Conservation (phyloP, 2,888 invertebrate species). For the Andricus curvator region DNA sequence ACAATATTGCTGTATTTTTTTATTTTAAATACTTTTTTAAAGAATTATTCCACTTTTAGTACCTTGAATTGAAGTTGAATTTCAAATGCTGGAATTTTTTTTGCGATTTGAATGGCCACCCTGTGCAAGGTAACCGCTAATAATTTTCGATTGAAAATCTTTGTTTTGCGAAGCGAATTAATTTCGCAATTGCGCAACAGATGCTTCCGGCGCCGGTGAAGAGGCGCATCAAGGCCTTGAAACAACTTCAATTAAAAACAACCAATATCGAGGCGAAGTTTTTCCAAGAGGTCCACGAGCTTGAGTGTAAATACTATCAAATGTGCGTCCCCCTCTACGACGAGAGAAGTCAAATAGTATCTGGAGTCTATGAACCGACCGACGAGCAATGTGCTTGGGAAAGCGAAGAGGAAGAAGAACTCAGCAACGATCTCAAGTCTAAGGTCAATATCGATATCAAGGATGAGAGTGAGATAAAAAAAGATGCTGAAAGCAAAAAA, state of each 20-base stretch:
- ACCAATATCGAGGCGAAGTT: conserved; percentile 94
- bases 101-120: background rate
- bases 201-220: conserved; percentile 85
- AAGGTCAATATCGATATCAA: conserved; percentile 82
- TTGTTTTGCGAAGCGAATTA: conserved; percentile 14
- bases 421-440: conserved; percentile 83
- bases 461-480: conserved; percentile 78
- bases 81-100: too few species aligned
- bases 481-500: conserved; percentile 60
- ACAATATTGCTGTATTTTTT: too few species aligned
- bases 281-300: conserved; percentile 94
- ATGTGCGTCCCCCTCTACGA: conserved; percentile 89
- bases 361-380: conserved; percentile 91
- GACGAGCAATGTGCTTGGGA: conserved; percentile 94
- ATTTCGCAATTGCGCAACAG: conserved; percentile 52
- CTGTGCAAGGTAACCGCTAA: background rate
- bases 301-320: conserved; percentile 94
- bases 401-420: conserved; percentile 88
- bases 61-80: too few species aligned
- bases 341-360: conserved; percentile 84
- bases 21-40: too few species aligned
- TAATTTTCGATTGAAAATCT: conserved; percentile 9
- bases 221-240: conserved; percentile 89
- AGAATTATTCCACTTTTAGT: too few species aligned
- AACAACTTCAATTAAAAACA: conserved; percentile 91